These are phyloP conservation scores for Anthophora plumipes DNA, from an alignment of 2,888 invertebrate genomes.

Conservation along the genomic window DNA sequence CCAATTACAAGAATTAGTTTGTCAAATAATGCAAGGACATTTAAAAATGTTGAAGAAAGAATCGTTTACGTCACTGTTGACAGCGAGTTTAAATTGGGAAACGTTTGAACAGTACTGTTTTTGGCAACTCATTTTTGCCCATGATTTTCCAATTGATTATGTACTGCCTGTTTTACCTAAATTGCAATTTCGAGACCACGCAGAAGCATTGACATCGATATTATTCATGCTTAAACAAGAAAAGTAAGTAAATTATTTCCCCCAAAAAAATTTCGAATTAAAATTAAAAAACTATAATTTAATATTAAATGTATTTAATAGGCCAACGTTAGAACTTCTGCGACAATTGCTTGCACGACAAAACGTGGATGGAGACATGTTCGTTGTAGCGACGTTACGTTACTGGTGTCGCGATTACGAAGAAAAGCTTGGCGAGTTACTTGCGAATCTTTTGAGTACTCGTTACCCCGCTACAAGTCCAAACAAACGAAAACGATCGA, in stretches of 20 bases:
- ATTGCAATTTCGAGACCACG: constrained; percentile 92
- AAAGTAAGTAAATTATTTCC: constrained; percentile 85
- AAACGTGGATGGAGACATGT: constrained; percentile 91
- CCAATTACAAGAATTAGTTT: constrained; percentile 96
- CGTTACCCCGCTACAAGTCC: constrained; percentile 95
- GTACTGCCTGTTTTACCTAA: constrained; percentile 92
- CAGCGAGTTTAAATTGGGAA: constrained; percentile 96
- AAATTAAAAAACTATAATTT: neutral
- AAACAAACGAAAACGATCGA: constrained; percentile 94
- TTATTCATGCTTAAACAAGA: constrained; percentile 96
- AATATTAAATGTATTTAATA: constrained; percentile 75
- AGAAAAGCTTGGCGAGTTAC: constrained; percentile 93
- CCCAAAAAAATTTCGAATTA: neutral
- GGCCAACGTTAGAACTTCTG: constrained; percentile 93
- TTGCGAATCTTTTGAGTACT: constrained; percentile 91
- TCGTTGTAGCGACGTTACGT: constrained; percentile 95
- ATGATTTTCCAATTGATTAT: constrained; percentile 96
- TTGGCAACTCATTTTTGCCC: constrained; percentile 98
- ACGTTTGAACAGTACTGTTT: constrained; percentile 98
- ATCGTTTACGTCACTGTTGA: constrained; percentile 90
- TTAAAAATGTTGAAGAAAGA: constrained; percentile 93
- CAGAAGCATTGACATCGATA: constrained; percentile 96
- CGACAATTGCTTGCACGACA: constrained; percentile 92
- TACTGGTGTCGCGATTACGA: constrained; percentile 98
- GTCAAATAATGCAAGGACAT: constrained; percentile 95